Evolutionary conservation across 2,113 vertebrate species (phyloP).

Genomic region (Microtus oregoni): DNA sequence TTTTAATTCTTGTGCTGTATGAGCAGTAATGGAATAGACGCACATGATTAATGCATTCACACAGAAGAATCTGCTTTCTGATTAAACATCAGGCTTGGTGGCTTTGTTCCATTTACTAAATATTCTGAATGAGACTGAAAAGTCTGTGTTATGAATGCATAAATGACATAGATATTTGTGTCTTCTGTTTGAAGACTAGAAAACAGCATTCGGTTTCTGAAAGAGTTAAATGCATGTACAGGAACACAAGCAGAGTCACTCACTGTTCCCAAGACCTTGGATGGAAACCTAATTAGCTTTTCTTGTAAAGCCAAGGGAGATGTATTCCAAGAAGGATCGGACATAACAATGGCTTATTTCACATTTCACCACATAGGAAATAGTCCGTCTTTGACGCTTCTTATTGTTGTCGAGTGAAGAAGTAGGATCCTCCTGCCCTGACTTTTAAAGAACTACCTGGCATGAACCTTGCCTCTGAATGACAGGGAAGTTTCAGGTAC

Average conservation of each 20-base stretch:
- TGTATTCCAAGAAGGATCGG: slow-evolving; percentile 27
- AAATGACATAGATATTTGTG: background rate
- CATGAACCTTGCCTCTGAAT: background rate
- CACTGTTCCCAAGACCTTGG: background rate
- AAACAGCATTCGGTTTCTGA: background rate
- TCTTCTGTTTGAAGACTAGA: background rate
- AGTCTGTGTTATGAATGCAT: background rate
- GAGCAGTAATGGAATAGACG: background rate
- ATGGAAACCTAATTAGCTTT: background rate
- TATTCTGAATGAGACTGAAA: background rate
- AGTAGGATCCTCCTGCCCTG: background rate
- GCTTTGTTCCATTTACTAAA: slow-evolving; percentile 35
- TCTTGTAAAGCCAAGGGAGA: background rate
- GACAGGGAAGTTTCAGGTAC: background rate
- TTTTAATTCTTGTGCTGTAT: background rate
- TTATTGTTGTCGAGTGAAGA: background rate
- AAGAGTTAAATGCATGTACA: background rate
- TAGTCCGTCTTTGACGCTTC: background rate
- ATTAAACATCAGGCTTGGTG: background rate
- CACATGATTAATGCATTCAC: background rate
- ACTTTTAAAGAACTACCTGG: background rate
- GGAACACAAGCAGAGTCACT: background rate
- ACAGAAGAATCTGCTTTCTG: background rate
- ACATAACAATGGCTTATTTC: background rate
- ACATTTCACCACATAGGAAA: slow-evolving; percentile 28